phyloP scores from a whole-genome alignment of 2,797 vertebrate species.

The Prionace glauca region DNA sequence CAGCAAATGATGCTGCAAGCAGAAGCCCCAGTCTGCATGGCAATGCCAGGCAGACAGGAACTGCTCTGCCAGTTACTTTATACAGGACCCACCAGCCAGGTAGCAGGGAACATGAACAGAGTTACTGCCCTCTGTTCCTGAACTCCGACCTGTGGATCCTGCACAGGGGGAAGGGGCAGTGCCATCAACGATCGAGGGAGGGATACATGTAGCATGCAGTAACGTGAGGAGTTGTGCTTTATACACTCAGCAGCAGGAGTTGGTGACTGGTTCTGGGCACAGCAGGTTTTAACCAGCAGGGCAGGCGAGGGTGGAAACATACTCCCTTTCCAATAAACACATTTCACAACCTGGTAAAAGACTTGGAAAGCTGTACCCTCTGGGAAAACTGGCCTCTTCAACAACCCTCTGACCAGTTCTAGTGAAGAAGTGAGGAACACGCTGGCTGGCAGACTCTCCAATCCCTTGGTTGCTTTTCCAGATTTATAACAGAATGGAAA shows the following conservation, averaged over 20 bases:
- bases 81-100: neutral
- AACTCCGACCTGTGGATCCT: neutral
- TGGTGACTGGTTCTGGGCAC: neutral
- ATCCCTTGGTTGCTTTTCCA: neutral
- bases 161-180: neutral
- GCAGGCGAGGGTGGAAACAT: neutral
- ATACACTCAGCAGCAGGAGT: neutral
- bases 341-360: neutral
- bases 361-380: no score
- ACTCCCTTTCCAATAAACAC: neutral
- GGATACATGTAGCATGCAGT: neutral
- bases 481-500: neutral
- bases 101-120: neutral
- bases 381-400: neutral
- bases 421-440: neutral
- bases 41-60: neutral
- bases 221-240: neutral
- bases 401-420: neutral
- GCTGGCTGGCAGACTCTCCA: neutral
- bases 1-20: neutral
- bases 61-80: neutral
- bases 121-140: neutral
- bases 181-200: neutral
- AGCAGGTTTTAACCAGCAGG: neutral
- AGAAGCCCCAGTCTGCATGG: neutral